Conservation (phyloP, 2,888 invertebrate species). For the Neoitamus cyanurus region DNA sequence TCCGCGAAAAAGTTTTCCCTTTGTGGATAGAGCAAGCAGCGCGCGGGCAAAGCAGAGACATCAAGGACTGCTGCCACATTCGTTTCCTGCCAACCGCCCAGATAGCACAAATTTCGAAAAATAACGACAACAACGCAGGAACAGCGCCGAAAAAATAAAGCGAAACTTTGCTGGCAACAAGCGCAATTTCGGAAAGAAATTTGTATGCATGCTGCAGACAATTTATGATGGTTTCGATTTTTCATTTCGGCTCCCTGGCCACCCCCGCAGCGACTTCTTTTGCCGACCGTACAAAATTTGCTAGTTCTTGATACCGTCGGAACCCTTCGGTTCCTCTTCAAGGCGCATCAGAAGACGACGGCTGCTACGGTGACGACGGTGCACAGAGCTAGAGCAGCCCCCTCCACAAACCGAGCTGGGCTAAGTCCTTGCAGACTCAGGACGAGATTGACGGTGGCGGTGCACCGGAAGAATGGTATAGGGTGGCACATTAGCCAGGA, state of each 20-base stretch:
- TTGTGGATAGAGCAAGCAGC: neutral
- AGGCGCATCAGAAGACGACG: conserved; percentile 35
- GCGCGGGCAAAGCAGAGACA: too few relatives aligned
- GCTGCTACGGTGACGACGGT: neutral
- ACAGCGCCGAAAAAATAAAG: neutral
- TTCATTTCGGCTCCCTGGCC: conserved; percentile 34
- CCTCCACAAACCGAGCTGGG: neutral
- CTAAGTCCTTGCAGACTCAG: neutral
- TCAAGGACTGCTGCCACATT: neutral
- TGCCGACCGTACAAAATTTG: neutral
- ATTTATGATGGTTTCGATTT: conserved; percentile 50
- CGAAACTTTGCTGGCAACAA: conserved; percentile 45
- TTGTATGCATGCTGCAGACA: conserved; percentile 50
- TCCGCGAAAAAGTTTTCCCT: neutral
- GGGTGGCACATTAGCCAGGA: neutral
- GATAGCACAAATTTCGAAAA: conserved; percentile 12
- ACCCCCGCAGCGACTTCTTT: neutral
- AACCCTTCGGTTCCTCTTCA: conserved; percentile 21
- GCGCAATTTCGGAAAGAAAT: conserved; percentile 45
- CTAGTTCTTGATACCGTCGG: conserved; percentile 18
- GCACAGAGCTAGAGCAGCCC: neutral
- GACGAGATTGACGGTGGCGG: neutral
- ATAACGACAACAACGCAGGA: conserved; percentile 2
- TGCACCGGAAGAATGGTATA: neutral
- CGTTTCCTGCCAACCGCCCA: conserved; percentile 7